Evolutionary conservation across 2,797 vertebrate genomes (phyloP).

Genomic region (Petrocephalus sullivani): DNA sequence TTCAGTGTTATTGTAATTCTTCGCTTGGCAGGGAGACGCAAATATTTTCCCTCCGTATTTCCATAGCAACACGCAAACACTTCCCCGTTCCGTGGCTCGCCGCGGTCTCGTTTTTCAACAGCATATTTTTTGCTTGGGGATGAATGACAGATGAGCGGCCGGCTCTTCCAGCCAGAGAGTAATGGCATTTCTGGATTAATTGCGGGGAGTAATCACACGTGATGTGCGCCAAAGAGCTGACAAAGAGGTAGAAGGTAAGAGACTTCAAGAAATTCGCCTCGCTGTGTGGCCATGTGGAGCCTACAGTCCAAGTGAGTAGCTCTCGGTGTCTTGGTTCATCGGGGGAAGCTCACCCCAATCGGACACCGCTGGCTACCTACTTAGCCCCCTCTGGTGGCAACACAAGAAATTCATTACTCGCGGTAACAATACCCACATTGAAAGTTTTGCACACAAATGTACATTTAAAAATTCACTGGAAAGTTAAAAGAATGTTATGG

Average conservation of each 20-base stretch:
- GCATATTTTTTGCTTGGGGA: background rate
- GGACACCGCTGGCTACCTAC: slow-evolving; percentile 34
- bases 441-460: background rate
- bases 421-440: slow-evolving; percentile 7
- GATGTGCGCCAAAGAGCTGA: background rate
- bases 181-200: background rate
- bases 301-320: background rate
- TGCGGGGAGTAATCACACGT: background rate
- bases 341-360: background rate
- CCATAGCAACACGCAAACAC: background rate
- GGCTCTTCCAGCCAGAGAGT: background rate
- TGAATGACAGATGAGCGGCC: background rate
- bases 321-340: background rate
- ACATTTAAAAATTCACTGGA: background rate
- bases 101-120: background rate
- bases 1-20: background rate
- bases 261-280: background rate
- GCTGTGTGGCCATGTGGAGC: background rate
- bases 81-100: background rate
- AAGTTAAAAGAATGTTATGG: background rate
- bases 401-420: slow-evolving; percentile 29
- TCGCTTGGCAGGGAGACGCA: background rate
- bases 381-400: slow-evolving; percentile 52
- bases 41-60: background rate
- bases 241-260: background rate